Evolutionary conservation across 2,797 vertebrate genomes (phyloP).

Genomic region (Mallotus villosus): DNA sequence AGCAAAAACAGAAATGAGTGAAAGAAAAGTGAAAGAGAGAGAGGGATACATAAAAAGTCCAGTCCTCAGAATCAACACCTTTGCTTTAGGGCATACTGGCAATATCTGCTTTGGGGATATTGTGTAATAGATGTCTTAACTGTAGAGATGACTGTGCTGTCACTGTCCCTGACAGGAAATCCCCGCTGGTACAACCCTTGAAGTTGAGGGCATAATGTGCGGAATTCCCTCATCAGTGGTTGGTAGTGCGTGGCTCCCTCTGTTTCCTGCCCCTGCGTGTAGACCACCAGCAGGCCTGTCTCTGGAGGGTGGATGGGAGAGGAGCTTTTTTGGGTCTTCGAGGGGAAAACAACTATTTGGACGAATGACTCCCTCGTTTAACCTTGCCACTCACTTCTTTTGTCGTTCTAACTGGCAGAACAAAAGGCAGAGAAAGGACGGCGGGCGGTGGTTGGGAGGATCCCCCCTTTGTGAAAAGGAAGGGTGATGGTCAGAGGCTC

Average conservation of each 20-base stretch:
- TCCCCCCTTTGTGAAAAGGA: constrained; percentile 38
- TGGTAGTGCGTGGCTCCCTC: constrained; percentile 14
- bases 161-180: constrained; percentile 53
- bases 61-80: constrained; percentile 18
- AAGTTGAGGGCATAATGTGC: constrained; percentile 59
- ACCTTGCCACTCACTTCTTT: constrained; percentile 38
- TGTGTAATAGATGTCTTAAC: constrained; percentile 32
- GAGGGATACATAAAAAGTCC: not conserved
- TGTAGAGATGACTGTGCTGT: constrained; percentile 41
- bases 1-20: not conserved
- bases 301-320: constrained; percentile 26
- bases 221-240: constrained; percentile 67
- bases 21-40: constrained; percentile 44
- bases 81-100: not conserved
- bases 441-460: constrained; percentile 22
- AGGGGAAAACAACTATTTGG: constrained; percentile 58
- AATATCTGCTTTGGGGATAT: constrained; percentile 18
- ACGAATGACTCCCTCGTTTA: constrained; percentile 34
- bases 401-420: constrained; percentile 29
- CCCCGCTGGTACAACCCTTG: constrained; percentile 44
- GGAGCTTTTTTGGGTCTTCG: constrained; percentile 53
- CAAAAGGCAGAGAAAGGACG: constrained; percentile 39
- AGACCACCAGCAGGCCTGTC: constrained; percentile 30
- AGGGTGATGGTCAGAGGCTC: constrained; percentile 24
- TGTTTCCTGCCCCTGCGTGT: constrained; percentile 26